These are phyloP conservation scores for Crocallis elinguaria DNA, from an alignment of 2,888 invertebrate species.

Conservation along the genomic window DNA sequence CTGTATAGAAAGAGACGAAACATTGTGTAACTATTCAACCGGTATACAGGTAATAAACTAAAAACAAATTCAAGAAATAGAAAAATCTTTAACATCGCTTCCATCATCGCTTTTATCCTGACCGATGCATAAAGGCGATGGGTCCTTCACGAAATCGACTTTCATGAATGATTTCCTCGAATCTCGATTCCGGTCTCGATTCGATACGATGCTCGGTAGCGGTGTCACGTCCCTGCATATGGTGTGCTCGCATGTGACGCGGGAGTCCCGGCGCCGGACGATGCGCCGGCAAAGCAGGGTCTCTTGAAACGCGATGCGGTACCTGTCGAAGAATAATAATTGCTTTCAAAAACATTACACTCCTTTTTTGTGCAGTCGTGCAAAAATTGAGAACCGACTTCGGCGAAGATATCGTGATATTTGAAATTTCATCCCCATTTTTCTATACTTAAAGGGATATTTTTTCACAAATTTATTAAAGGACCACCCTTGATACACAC, in stretches of 20 bases:
- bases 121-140: constrained; percentile 57
- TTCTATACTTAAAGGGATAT: too few species aligned
- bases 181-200: constrained; percentile 55
- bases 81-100: constrained; percentile 47
- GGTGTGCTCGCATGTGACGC: constrained; percentile 77
- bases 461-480: too few species aligned
- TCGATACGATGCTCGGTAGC: constrained; percentile 45
- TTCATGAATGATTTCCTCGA: constrained; percentile 63
- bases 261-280: constrained; percentile 67
- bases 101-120: constrained; percentile 44
- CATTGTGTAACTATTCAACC: too few species aligned
- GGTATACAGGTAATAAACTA: not conserved
- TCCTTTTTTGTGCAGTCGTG: too few species aligned
- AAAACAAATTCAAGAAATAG: constrained; percentile 40
- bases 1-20: too few species aligned
- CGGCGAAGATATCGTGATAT: too few species aligned
- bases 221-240: constrained; percentile 80
- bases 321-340: constrained; percentile 81
- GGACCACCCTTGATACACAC: too few species aligned
- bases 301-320: constrained; percentile 90
- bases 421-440: too few species aligned
- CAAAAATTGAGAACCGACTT: too few species aligned
- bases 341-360: too few species aligned
- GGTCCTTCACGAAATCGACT: constrained; percentile 68
- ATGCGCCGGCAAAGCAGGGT: constrained; percentile 86